These are phyloP conservation scores for Hemithea aestivaria DNA, from an alignment of 2,888 invertebrate genomes.

Conservation along the genomic window DNA sequence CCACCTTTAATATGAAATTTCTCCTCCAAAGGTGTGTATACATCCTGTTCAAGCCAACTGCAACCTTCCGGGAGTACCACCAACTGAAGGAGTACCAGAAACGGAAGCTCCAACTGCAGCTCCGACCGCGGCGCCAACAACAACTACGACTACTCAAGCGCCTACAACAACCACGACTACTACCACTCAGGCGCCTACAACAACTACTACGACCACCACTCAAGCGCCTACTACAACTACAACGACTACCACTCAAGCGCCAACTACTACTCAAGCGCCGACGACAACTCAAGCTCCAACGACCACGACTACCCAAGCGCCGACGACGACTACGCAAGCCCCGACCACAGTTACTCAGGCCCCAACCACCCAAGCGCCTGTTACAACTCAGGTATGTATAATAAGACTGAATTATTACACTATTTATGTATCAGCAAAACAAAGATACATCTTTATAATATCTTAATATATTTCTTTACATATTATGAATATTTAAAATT, in stretches of 20 bases:
- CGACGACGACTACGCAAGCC: slow-evolving; percentile 4
- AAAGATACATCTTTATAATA: no score
- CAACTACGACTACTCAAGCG: no score
- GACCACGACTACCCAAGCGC: slow-evolving; percentile 10
- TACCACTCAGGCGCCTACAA: background rate
- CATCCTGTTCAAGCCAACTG: slow-evolving; percentile 40
- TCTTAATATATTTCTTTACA: no score
- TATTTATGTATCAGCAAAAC: no score
- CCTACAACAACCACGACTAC: slow-evolving; percentile 2
- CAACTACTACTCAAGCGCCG: slow-evolving; percentile 7
- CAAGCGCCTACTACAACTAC: slow-evolving; percentile 10
- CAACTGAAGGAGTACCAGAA: slow-evolving; percentile 7
- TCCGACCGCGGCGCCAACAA: slow-evolving; percentile 4
- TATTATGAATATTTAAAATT: no score
- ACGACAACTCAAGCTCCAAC: slow-evolving; percentile 5
- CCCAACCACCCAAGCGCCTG: slow-evolving; percentile 23
- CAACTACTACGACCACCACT: slow-evolving; percentile 1
- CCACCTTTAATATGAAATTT: background rate
- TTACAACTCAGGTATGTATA: slow-evolving; percentile 1
- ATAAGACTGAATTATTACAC: no score
- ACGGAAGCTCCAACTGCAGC: slow-evolving; percentile 6
- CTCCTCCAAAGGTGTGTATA: slow-evolving; percentile 41
- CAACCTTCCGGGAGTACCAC: slow-evolving; percentile 32
- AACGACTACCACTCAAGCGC: slow-evolving; percentile 6
- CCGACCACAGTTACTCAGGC: slow-evolving; percentile 5